Evolutionary conservation across 2,888 invertebrate genomes (phyloP).

Genomic region (Cistogaster globosa): DNA sequence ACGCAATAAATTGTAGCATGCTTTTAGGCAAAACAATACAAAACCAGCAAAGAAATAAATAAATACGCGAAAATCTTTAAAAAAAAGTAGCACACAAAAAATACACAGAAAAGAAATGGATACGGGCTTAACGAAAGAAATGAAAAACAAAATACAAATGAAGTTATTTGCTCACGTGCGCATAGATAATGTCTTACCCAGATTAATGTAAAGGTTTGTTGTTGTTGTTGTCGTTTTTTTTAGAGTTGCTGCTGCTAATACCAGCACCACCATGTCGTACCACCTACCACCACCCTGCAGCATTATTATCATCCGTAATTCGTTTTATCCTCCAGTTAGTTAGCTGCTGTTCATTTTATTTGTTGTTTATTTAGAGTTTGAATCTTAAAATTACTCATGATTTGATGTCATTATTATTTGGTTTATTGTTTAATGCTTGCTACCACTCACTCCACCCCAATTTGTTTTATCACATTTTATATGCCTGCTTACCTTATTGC

Average conservation of each 20-base stretch:
- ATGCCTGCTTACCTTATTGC: constrained; percentile 7
- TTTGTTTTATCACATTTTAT: background rate
- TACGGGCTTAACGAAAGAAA: background rate
- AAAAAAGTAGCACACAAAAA: background rate
- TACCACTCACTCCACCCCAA: background rate
- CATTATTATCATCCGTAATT: background rate
- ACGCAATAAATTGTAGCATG: constrained; percentile 71
- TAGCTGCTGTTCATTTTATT: constrained; percentile 64
- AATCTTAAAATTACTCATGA: constrained; percentile 62
- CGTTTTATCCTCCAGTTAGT: constrained; percentile 42
- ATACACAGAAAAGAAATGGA: background rate
- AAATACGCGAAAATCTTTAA: constrained; percentile 62
- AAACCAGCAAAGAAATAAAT: constrained; percentile 24
- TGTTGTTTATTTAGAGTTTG: constrained; percentile 47
- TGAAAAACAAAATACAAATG: constrained; percentile 16
- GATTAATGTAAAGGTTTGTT: constrained; percentile 69
- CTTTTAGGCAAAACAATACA: constrained; percentile 59
- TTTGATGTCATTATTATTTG: constrained; percentile 67
- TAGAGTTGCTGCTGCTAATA: constrained; percentile 15
- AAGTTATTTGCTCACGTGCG: constrained; percentile 72
- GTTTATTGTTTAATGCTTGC: constrained; percentile 2
- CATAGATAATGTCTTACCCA: constrained; percentile 72
- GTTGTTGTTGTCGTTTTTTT: constrained; percentile 17
- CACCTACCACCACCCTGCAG: background rate
- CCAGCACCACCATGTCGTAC: background rate